Evolutionary conservation across 2,888 invertebrate species (phyloP).

Genomic region (Tribolium freemani): DNA sequence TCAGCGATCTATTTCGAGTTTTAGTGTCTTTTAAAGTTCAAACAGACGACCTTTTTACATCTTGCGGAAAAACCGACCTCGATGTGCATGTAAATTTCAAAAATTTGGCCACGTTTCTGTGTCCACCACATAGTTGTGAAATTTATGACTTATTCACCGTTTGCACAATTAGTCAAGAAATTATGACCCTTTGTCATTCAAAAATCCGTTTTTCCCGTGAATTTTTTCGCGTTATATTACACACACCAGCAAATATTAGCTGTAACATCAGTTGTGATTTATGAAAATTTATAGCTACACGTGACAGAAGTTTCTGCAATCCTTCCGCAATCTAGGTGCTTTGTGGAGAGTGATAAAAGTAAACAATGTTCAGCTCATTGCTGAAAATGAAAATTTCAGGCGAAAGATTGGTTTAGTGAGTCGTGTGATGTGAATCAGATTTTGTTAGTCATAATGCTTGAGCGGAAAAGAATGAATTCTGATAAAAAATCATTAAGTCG

Average conservation of each 20-base stretch:
- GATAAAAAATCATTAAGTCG: not conserved
- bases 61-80: not conserved
- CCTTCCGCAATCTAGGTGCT: not conserved
- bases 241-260: constrained; percentile 26
- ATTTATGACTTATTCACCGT: constrained; percentile 8
- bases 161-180: constrained; percentile 11
- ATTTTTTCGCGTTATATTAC: not conserved
- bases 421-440: not conserved
- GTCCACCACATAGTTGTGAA: not conserved
- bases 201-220: constrained; percentile 1
- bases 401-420: not conserved
- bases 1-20: constrained; percentile 3
- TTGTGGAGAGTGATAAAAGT: not conserved
- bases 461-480: not conserved
- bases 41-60: not conserved
- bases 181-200: not conserved
- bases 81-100: not conserved
- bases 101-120: not conserved
- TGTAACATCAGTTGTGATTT: constrained; percentile 16
- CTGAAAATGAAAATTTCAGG: not conserved
- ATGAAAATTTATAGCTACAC: constrained; percentile 21
- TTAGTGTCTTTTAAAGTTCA: not conserved
- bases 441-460: not conserved
- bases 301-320: constrained; percentile 6
- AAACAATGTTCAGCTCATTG: not conserved